Conservation (phyloP, 2,888 invertebrate genomes). For the Tenodera sinensis region DNA sequence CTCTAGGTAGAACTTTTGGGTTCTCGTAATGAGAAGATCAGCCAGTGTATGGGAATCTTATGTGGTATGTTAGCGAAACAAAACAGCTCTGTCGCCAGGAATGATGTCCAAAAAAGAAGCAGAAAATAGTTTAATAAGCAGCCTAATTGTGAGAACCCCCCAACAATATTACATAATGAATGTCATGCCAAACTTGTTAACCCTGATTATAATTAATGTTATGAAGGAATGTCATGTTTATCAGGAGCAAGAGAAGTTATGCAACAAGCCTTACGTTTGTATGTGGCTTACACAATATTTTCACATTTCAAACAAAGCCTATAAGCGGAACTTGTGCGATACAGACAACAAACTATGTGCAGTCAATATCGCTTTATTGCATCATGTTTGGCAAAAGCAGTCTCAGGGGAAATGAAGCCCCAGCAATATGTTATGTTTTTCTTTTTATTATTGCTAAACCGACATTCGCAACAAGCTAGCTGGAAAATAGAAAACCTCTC, state of each 20-base stretch:
- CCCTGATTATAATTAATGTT: not conserved
- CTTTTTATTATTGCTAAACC: not conserved
- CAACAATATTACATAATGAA: not conserved
- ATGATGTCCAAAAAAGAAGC: not conserved
- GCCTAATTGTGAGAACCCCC: not conserved
- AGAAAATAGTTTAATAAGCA: not conserved
- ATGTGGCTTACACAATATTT: not conserved
- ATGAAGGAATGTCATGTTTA: not conserved
- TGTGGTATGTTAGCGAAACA: no score
- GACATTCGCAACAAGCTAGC: not conserved
- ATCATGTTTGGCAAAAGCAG: not conserved
- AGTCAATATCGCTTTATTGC: not conserved
- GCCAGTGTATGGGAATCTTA: no score
- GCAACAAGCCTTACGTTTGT: not conserved
- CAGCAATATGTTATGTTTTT: not conserved
- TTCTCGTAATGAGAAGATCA: no score
- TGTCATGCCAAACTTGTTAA: not conserved
- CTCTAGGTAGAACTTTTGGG: no score
- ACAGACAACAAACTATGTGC: not conserved
- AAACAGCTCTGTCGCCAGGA: no score
- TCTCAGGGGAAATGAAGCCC: not conserved
- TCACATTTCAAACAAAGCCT: no score
- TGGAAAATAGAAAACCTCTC: no score
- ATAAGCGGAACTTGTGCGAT: no score
- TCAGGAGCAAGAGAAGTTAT: not conserved